These are phyloP conservation scores for Plagiodera versicolora DNA, from an alignment of 2,888 invertebrate species.

Conservation along the genomic window DNA sequence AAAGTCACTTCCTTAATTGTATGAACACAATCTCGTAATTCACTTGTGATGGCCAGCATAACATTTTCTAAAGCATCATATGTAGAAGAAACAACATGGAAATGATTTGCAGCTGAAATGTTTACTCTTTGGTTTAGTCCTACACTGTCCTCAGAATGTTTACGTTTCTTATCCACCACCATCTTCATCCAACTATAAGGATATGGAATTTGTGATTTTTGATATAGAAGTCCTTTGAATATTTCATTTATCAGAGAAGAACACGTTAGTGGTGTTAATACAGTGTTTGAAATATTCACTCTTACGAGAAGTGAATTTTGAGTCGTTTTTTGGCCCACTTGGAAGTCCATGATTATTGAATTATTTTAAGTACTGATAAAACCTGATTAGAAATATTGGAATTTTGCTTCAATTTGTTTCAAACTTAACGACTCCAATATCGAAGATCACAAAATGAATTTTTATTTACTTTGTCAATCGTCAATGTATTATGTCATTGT, in stretches of 20 bases:
- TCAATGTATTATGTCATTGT: too few species aligned
- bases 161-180: conserved; percentile 42
- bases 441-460: too few species aligned
- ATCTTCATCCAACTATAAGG: conserved; percentile 46
- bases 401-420: too few species aligned
- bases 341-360: background rate
- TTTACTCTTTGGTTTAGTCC: conserved; percentile 24
- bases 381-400: too few species aligned
- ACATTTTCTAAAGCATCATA: conserved; percentile 44
- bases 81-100: conserved; percentile 41
- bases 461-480: too few species aligned
- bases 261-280: conserved; percentile 61
- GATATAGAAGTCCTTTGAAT: conserved; percentile 61
- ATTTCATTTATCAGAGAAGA: conserved; percentile 61
- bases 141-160: conserved; percentile 17
- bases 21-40: conserved; percentile 37
- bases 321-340: background rate
- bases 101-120: conserved; percentile 42
- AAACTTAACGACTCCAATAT: too few species aligned
- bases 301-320: conserved; percentile 38
- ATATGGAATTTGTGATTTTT: conserved; percentile 57
- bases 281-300: conserved; percentile 56
- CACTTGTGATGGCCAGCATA: conserved; percentile 41
- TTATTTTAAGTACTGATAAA: too few species aligned
- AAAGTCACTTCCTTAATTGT: conserved; percentile 43